Percentiles rank a stretch among this genome's conserved stretches.
Conservation (phyloP, 2,888 invertebrate species). For the Yponomeuta cagnagella region DNA sequence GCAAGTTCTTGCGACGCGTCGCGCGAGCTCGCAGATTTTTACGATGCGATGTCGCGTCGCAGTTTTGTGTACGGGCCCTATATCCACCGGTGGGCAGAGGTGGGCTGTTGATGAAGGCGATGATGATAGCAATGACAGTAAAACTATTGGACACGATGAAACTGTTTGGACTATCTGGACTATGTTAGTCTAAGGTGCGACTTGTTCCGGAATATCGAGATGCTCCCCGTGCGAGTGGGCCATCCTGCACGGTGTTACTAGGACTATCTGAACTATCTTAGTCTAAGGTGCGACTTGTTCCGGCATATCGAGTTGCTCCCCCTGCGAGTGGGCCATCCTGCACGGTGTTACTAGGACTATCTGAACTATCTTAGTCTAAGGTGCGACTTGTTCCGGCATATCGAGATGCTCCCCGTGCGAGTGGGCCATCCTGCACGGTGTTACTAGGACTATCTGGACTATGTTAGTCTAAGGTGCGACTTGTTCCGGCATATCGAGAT, state of each 20-base stretch:
- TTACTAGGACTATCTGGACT: conserved; percentile 19
- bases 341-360: conserved; percentile 33
- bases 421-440: conserved; percentile 25
- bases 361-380: neutral
- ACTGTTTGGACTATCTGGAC: too few relatives aligned
- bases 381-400: conserved; percentile 1
- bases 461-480: neutral
- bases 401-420: neutral
- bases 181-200: neutral
- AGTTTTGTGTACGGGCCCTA: too few relatives aligned
- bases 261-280: too few relatives aligned
- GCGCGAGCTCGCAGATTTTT: too few relatives aligned
- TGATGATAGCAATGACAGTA: too few relatives aligned
- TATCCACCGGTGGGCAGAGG: too few relatives aligned
- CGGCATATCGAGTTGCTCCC: conserved; percentile 1
- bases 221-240: conserved; percentile 1
- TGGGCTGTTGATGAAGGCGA: too few relatives aligned
- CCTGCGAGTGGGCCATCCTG: conserved; percentile 16
- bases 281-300: neutral
- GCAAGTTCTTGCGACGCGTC: too few relatives aligned
- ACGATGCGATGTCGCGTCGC: too few relatives aligned
- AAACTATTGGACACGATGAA: too few relatives aligned
- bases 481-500: conserved; percentile 4
- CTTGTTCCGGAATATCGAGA: conserved; percentile 2
- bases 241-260: too few relatives aligned